phyloP scores from a whole-genome alignment of 2,888 invertebrate species.

The Epinotia demarniana region DNA sequence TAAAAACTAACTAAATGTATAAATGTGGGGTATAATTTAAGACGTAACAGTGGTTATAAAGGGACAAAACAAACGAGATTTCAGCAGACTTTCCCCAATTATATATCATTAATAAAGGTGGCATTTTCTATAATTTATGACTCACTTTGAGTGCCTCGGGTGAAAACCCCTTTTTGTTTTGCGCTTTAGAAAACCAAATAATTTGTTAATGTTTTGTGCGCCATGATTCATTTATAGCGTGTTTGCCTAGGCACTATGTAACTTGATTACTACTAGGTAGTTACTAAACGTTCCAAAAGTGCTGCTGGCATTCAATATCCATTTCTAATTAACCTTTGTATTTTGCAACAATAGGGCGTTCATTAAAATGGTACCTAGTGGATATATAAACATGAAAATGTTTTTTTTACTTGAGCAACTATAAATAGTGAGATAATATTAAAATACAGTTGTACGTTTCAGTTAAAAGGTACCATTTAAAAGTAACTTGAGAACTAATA shows the following conservation, averaged over 20 bases:
- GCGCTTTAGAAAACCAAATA: background rate
- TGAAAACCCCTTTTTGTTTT: constrained; percentile 1
- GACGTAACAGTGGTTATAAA: background rate
- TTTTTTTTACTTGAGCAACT: no score
- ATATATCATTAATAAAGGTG: constrained; percentile 28
- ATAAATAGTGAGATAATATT: no score
- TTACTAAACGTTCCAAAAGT: no score
- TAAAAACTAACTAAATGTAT: background rate
- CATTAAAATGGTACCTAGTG: no score
- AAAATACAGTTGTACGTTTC: no score
- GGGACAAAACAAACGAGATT: constrained; percentile 6
- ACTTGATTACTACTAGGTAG: no score
- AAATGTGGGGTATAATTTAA: background rate
- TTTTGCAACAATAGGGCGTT: no score
- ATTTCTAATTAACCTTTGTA: no score
- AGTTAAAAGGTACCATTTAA: no score
- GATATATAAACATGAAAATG: no score
- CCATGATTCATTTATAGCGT: background rate
- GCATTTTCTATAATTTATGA: constrained; percentile 28
- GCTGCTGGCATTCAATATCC: no score
- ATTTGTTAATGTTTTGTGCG: constrained; percentile 16
- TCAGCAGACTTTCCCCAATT: constrained; percentile 19
- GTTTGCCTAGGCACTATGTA: background rate
- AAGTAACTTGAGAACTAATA: no score
- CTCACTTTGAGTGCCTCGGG: background rate